phyloP scores from a whole-genome alignment of 2,888 invertebrate genomes.

The Eupithecia dodoneata region DNA sequence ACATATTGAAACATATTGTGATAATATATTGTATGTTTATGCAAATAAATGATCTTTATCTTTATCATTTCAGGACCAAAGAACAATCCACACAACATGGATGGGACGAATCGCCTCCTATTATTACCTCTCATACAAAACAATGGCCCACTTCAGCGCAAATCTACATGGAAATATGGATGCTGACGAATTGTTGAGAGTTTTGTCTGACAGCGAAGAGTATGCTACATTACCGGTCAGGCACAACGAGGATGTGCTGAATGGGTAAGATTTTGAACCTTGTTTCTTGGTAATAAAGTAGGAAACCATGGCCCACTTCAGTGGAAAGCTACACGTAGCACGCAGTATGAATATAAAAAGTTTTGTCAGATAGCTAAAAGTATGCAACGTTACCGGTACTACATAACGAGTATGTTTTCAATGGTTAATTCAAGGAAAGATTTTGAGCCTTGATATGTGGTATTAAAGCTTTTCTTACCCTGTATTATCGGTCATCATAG shows the following conservation, averaged over 20 bases:
- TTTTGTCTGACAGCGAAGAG: constrained; percentile 94
- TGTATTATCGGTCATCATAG: too few species aligned
- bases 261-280: constrained; percentile 85
- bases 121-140: constrained; percentile 97
- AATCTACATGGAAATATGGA: constrained; percentile 86
- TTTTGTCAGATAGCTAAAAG: constrained; percentile 94
- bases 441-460: background rate
- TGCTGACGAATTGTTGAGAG: constrained; percentile 89
- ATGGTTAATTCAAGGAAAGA: constrained; percentile 85
- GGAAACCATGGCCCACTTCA: constrained; percentile 85
- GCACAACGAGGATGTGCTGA: constrained; percentile 98
- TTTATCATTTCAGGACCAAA: constrained; percentile 79
- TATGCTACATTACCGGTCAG: constrained; percentile 97
- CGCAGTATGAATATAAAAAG: constrained; percentile 85
- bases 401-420: constrained; percentile 98
- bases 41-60: too few species aligned
- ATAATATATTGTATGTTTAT: too few species aligned
- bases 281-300: background rate
- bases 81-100: constrained; percentile 86
- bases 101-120: constrained; percentile 97
- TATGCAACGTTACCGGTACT: constrained; percentile 97
- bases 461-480: background rate
- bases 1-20: too few species aligned
- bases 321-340: constrained; percentile 83
- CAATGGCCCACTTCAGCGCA: constrained; percentile 92